These are phyloP conservation scores for Quadriops clusia DNA, from an alignment of 2,888 invertebrate species.

Conservation along the genomic window DNA sequence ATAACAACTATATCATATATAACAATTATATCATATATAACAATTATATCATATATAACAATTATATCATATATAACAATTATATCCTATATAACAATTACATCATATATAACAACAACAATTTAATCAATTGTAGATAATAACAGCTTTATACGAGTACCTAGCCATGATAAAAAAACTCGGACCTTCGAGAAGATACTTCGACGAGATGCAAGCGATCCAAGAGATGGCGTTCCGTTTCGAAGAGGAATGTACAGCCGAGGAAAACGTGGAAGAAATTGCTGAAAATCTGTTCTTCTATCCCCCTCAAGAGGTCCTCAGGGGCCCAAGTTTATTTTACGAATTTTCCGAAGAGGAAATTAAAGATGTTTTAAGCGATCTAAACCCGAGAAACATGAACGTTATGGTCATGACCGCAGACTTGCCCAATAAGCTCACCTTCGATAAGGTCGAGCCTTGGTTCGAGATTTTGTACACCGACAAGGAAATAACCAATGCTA, in stretches of 20 bases:
- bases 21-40: no score
- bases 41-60: no score
- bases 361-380: no score
- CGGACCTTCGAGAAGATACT: slow-evolving; percentile 51
- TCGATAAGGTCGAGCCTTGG: slow-evolving; percentile 66
- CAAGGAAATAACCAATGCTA: no score
- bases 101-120: no score
- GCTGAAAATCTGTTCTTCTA: slow-evolving; percentile 71
- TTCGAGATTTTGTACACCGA: slow-evolving; percentile 68
- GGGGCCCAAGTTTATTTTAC: no score
- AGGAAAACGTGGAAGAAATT: slow-evolving; percentile 66
- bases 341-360: no score
- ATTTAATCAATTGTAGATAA: no score
- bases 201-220: slow-evolving; percentile 59
- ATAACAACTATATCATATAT: no score
- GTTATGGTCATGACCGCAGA: slow-evolving; percentile 57
- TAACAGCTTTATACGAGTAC: slow-evolving; percentile 68
- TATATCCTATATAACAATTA: no score
- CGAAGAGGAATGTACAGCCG: slow-evolving; percentile 55
- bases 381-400: slow-evolving; percentile 56
- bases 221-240: slow-evolving; percentile 64
- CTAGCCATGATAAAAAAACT: slow-evolving; percentile 56
- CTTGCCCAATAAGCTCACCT: slow-evolving; percentile 37
- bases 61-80: no score
- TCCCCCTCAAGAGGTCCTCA: slow-evolving; percentile 65